phyloP scores from a whole-genome alignment of 23 tunicate genomes.

The Styela clava region DNA sequence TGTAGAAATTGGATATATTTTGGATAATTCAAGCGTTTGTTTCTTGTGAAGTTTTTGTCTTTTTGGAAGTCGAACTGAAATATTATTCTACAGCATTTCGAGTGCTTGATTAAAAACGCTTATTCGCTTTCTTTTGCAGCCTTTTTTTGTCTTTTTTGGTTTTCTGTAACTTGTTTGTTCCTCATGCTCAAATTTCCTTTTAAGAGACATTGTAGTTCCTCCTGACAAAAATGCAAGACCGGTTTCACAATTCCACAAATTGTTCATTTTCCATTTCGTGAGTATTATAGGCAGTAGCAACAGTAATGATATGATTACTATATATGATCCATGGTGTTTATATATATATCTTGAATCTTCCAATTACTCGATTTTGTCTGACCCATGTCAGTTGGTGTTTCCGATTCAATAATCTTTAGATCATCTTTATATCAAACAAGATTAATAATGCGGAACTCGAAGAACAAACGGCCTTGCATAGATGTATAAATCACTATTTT shows the following conservation, averaged over 20 bases:
- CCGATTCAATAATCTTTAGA: neutral
- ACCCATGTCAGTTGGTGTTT: neutral
- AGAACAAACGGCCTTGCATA: neutral
- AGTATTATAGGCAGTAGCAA: neutral
- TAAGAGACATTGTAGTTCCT: neutral
- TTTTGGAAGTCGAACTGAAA: slow-evolving; percentile 13
- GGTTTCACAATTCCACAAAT: neutral
- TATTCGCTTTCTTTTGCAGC: slow-evolving; percentile 1
- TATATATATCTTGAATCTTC: neutral
- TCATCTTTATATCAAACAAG: neutral
- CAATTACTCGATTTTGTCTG: too few species aligned
- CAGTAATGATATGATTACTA: neutral
- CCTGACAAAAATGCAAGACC: too few species aligned
- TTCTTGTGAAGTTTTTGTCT: slow-evolving; percentile 22
- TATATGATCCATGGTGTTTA: neutral
- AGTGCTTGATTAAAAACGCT: slow-evolving; percentile 7
- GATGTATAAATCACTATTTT: neutral
- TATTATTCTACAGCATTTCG: neutral
- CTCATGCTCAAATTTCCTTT: neutral
- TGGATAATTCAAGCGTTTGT: slow-evolving; percentile 7
- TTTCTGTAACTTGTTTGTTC: neutral
- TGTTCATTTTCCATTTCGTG: neutral
- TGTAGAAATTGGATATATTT: slow-evolving; percentile 2
- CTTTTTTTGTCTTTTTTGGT: neutral
- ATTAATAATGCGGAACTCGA: neutral